Evolutionary conservation across 1,140 invertebrate genomes (phyloP), one percentile per base, ranked within the genome.

Genomic region (Acromyrmex echinatior): DNA sequence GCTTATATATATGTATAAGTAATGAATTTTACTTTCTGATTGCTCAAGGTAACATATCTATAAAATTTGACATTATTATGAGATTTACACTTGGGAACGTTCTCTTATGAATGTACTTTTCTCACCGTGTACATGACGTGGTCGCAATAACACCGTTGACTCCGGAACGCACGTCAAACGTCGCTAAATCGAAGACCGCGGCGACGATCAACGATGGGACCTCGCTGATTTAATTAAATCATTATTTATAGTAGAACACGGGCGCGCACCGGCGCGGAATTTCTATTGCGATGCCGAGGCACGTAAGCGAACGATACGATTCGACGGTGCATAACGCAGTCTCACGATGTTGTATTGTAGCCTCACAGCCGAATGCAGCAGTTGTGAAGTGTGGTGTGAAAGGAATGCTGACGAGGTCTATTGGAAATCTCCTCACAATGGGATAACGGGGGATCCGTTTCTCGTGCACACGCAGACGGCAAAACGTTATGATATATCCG

Each of bases 371-470:
- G 49, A 87, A 77, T 77, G 80, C 86, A 63, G 74, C 60, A 56
- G 82, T 71, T 70, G 82, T 77, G 71, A 85, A 78, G 81, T 71
- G 68, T 87, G 28, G 80, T 65, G 73, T 86, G 87, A 88, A 88
- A 88, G 77, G 87, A 66, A 68, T 60, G 56, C 70, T 82, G 80
- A 84, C 77, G 85, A 89, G 86, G 89, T 87, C 89, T 88, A 90
- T 90, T 90, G 85, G 78, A 88, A 88, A 86, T 86, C 71, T 66
- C 62, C 58, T 66, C 81, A 91, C 90, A 91, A 90, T 90, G 53
- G 84, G 81, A 91, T 91, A 87, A 90, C 86, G 81, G 88, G 81
- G 53, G 78, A 91, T 91, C 86, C 88, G 66, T 90, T 87, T 87
- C 86, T 79, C 86, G 76, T n/a, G 76, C 76, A 82, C 77, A 82